Evolutionary conservation across 2,888 invertebrate species (phyloP).

Genomic region (Galerucella nymphaeae): DNA sequence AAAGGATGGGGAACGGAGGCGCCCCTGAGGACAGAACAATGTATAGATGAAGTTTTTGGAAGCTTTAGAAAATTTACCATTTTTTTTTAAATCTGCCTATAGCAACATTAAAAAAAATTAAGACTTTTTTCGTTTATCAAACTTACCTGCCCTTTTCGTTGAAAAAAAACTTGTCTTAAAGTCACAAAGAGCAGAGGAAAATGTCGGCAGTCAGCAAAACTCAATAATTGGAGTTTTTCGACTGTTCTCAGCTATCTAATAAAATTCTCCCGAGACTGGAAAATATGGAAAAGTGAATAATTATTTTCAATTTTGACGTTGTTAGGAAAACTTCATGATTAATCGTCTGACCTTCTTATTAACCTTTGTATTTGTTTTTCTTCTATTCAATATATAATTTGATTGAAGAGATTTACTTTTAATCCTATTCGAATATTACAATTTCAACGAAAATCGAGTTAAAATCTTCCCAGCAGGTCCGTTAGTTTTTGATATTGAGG

Average conservation of each 20-base stretch:
- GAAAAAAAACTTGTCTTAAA: slow-evolving; percentile 23
- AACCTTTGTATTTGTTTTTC: slow-evolving; percentile 4
- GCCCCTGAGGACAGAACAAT: too few relatives aligned
- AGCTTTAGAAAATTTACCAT: too few relatives aligned
- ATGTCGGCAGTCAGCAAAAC: slow-evolving; percentile 34
- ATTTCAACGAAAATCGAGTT: background rate
- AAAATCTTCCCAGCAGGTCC: background rate
- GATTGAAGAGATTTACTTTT: background rate
- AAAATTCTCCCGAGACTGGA: slow-evolving; percentile 29
- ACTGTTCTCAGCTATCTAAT: slow-evolving; percentile 27
- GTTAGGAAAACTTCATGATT: slow-evolving; percentile 16
- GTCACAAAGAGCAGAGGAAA: slow-evolving; percentile 25
- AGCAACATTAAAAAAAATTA: background rate
- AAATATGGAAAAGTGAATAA: slow-evolving; percentile 32
- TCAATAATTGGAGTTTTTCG: slow-evolving; percentile 32
- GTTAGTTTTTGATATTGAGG: slow-evolving; percentile 12
- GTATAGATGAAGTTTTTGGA: too few relatives aligned
- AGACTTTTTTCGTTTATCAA: slow-evolving; percentile 21
- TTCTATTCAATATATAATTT: background rate
- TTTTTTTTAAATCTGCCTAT: background rate
- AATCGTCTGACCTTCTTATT: slow-evolving; percentile 23
- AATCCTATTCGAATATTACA: background rate
- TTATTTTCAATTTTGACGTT: slow-evolving; percentile 26
- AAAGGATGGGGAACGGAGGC: too few relatives aligned
- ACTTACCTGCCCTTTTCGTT: slow-evolving; percentile 5